Evolutionary conservation across 2,888 invertebrate genomes (phyloP), one percentile per base, ranked within the genome.

Genomic region (Sialis fuliginosa): DNA sequence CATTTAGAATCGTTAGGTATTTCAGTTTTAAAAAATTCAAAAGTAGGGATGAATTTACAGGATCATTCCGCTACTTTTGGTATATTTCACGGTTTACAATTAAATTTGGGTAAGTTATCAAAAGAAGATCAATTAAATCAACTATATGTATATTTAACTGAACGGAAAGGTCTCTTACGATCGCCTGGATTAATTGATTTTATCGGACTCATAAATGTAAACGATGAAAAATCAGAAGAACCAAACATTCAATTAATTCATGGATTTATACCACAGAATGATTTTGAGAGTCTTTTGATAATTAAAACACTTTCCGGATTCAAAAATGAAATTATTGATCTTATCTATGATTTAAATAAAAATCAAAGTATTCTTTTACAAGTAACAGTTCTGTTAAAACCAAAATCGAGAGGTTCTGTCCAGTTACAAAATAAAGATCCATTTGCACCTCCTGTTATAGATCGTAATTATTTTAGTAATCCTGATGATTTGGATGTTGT

Each of bases 401-500:
- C 59, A 13, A 56, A 58, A 51, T 57, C 60, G 5, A 32, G 46
- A 9, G 61, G 61, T 10, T 49, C 44, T 2, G 50, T 62, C 6
- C 53, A 50, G 22, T 48, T 62, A 31, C 54, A 54, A 50, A 57
- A 60, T 6, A 53, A 48, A 1, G 52, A 54, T 50, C 58, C 60
- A 5, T 50, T 54, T 12, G 58, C 59, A 35, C 58, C 56, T 48
- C 60, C 60, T 0, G 5, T 53, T 6, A 59, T 61, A 6, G 51
- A 60, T 48, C 52, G 54, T 0, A 54, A 54, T 12, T 57, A 52
- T 39, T 54, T 57, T 5, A 50, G 52, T 0, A 57, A 59, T 47
- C 46, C 51, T 9, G 45, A 54, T 12, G 85, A 87, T 55, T 62
- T 75, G 1, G 68, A 72, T 12, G 76, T 73, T 2, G 62, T 80